A percentile compares a stretch with the other conserved stretches of the same genome.
Conservation (phyloP, 2,113 vertebrate genomes). For the Australoheros scitulus region DNA sequence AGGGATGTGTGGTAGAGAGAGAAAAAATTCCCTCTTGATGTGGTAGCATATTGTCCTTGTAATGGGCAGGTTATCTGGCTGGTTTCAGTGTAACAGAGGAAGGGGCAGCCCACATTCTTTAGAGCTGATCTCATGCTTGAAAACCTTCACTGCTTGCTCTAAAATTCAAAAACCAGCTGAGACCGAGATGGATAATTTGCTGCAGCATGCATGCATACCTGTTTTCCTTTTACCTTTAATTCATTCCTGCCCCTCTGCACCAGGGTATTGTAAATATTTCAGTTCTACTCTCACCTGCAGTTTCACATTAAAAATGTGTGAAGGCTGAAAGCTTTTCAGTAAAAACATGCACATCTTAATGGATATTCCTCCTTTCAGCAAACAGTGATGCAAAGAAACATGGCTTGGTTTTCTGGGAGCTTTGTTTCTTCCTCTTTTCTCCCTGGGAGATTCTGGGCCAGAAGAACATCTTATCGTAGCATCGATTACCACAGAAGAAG, state of each 20-base stretch:
- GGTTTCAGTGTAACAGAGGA: conserved; percentile 60
- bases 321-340: background rate
- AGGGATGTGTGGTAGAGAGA: conserved; percentile 3
- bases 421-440: background rate
- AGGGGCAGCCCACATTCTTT: conserved; percentile 72
- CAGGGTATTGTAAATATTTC: background rate
- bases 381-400: background rate
- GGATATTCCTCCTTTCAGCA: background rate
- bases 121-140: conserved; percentile 61
- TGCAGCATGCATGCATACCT: background rate
- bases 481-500: conserved; percentile 37
- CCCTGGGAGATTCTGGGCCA: background rate
- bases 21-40: conserved; percentile 35
- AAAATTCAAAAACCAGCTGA: conserved; percentile 9
- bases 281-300: background rate
- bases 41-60: conserved; percentile 45
- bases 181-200: background rate
- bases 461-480: background rate
- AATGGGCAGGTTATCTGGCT: conserved; percentile 51
- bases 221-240: background rate
- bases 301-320: conserved; percentile 2
- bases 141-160: conserved; percentile 15
- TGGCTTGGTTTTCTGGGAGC: background rate
- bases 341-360: background rate
- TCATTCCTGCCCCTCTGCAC: background rate